A percentile compares a stretch with the other conserved stretches of the same genome.
Conservation (phyloP, 30 jellyfish, hydroid and myxozoan species). For the Hydractinia echinata region DNA sequence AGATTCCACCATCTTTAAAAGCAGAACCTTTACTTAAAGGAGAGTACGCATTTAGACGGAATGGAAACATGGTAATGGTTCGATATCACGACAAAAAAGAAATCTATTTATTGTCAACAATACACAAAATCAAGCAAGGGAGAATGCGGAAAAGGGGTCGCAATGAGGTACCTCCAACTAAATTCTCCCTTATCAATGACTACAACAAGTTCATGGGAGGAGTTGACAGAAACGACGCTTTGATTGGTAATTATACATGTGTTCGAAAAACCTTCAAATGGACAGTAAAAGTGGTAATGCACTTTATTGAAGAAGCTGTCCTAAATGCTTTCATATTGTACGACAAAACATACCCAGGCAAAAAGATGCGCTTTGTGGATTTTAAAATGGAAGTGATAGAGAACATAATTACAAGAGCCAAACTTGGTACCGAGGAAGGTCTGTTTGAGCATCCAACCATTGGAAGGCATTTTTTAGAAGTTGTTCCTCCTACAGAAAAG, state of each 20-base stretch:
- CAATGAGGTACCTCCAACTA: no score
- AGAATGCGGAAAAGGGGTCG: not conserved
- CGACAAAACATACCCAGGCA: not conserved
- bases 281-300: constrained; percentile 6
- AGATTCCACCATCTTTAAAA: no score
- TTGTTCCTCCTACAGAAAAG: not conserved
- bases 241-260: not conserved
- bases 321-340: not conserved
- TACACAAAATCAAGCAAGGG: not conserved
- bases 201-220: constrained; percentile 3
- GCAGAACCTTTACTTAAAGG: not conserved
- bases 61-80: constrained; percentile 3
- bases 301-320: constrained; percentile 13
- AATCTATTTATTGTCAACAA: not conserved
- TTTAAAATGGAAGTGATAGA: not conserved
- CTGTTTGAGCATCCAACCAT: not conserved
- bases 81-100: not conserved
- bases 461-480: not conserved
- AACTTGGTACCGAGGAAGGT: no score
- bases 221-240: not conserved
- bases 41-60: constrained; percentile 1
- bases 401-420: not conserved
- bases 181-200: not conserved
- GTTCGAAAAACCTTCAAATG: not conserved
- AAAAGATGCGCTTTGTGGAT: not conserved